Evolutionary conservation across 2,113 vertebrate genomes (phyloP).

Genomic region (Polypterus senegalus): DNA sequence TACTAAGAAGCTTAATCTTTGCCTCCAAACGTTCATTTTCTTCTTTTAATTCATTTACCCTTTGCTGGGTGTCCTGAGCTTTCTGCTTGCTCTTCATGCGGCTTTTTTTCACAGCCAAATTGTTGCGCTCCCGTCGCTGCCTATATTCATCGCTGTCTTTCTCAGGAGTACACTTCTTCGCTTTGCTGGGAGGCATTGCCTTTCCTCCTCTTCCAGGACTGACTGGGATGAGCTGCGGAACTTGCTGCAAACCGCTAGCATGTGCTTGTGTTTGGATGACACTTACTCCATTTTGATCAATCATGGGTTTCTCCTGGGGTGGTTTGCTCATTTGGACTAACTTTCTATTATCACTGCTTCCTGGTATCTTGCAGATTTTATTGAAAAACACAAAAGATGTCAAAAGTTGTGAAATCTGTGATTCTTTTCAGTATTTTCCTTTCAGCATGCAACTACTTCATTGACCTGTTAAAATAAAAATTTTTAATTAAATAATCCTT

Average conservation of each 20-base stretch:
- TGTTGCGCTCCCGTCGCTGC: conserved; percentile 84
- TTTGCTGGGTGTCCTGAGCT: conserved; percentile 85
- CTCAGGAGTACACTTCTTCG: conserved; percentile 66
- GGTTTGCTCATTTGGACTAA: conserved; percentile 82
- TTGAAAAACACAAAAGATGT: conserved; percentile 21
- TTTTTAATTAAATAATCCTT: too few relatives aligned
- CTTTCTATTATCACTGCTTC: conserved; percentile 20
- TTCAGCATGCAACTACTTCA: not conserved
- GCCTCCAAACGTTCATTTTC: conserved; percentile 96
- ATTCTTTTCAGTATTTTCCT: conserved; percentile 2
- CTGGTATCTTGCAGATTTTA: conserved; percentile 30
- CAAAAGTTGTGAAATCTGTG: conserved; percentile 19
- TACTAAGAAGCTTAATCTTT: conserved; percentile 94
- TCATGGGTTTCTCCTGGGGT: conserved; percentile 47
- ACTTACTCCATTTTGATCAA: conserved; percentile 66
- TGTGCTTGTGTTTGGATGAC: conserved; percentile 65
- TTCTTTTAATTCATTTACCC: conserved; percentile 94
- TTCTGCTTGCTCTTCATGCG: conserved; percentile 96
- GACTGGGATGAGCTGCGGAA: conserved; percentile 68
- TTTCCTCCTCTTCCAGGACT: conserved; percentile 68
- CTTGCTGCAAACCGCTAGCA: conserved; percentile 62
- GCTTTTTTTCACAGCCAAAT: conserved; percentile 96
- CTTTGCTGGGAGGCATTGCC: conserved; percentile 66
- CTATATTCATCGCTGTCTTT: conserved; percentile 90
- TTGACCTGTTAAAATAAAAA: not conserved